Percentiles rank a stretch among this genome's conserved stretches.
These are phyloP conservation scores for Cotesia glomerata DNA, from an alignment of 1,140 invertebrate species.

Conservation along the genomic window DNA sequence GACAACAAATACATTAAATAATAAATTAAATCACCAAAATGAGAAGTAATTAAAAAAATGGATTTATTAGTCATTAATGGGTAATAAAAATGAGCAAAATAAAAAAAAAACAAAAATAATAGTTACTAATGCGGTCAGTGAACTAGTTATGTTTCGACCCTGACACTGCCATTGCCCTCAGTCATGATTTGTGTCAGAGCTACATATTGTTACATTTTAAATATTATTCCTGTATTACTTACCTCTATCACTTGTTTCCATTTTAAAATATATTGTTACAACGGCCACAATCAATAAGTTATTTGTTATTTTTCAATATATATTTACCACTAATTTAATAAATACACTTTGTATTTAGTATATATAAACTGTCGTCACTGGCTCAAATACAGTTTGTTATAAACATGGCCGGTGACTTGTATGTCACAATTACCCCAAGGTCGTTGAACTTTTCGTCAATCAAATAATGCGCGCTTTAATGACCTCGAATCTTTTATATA, in stretches of 20 bases:
- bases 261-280: conserved; percentile 23
- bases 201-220: conserved; percentile 46
- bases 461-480: too few relatives aligned
- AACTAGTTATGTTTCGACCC: conserved; percentile 61
- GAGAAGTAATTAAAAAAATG: not conserved
- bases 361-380: conserved; percentile 17
- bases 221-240: conserved; percentile 38
- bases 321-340: not conserved
- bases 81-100: not conserved
- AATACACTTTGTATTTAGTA: too few relatives aligned
- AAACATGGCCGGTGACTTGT: conserved; percentile 57
- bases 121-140: conserved; percentile 55
- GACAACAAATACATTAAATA: conserved; percentile 9
- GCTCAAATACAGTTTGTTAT: conserved; percentile 53
- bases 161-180: conserved; percentile 61
- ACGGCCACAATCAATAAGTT: conserved; percentile 1
- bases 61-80: not conserved
- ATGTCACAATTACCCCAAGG: conserved; percentile 51
- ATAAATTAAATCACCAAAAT: conserved; percentile 35
- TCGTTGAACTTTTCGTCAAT: conserved; percentile 52
- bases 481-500: not conserved
- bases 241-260: conserved; percentile 60
- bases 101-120: conserved; percentile 20
- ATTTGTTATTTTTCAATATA: not conserved
- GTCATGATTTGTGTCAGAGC: conserved; percentile 51